A percentile compares a stretch with the other conserved stretches of the same genome.
phyloP scores from a whole-genome alignment of 2,888 invertebrate species.

The Acanthosoma haemorrhoidale region DNA sequence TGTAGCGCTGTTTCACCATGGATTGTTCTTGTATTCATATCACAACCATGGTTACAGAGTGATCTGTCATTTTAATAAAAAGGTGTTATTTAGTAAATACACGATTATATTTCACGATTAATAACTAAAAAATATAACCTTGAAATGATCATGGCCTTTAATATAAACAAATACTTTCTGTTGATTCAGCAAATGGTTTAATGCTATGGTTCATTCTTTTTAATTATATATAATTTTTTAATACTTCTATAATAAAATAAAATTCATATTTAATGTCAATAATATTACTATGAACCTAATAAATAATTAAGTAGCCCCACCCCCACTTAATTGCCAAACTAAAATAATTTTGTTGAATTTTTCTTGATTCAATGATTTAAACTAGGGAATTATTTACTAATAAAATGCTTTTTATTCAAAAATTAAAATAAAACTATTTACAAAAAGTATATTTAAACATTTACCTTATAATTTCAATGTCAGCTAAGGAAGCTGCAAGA shows the following conservation, averaged over 20 bases:
- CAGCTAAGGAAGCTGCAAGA: conserved; percentile 45
- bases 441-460: not conserved
- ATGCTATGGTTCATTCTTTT: too few relatives aligned
- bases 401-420: not conserved
- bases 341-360: too few relatives aligned
- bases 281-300: too few relatives aligned
- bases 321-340: too few relatives aligned
- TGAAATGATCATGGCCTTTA: not conserved
- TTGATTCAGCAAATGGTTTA: conserved; percentile 10
- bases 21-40: conserved; percentile 45
- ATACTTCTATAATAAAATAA: too few relatives aligned
- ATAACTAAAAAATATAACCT: not conserved
- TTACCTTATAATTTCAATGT: conserved; percentile 44
- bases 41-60: conserved; percentile 44
- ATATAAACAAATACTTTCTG: not conserved
- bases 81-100: not conserved
- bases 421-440: not conserved
- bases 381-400: too few relatives aligned
- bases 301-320: too few relatives aligned
- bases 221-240: too few relatives aligned
- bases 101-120: not conserved
- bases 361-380: too few relatives aligned
- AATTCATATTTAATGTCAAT: too few relatives aligned
- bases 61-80: conserved; percentile 38
- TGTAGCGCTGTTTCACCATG: conserved; percentile 47